phyloP scores from a whole-genome alignment of 1,140 invertebrate species.

The Ruditapes philippinarum region DNA sequence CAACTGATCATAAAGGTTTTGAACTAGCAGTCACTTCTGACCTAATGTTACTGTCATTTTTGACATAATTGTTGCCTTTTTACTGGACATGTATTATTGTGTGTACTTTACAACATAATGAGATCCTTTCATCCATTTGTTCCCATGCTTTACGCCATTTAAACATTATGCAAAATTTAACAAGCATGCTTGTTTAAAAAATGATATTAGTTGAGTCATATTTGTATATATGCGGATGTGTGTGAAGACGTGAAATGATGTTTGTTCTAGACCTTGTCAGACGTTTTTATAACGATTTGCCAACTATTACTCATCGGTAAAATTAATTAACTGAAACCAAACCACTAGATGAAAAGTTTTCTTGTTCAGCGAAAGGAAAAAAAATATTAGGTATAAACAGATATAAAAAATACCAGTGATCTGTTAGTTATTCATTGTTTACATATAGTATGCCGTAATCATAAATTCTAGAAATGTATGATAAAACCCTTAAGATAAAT shows the following conservation, averaged over 20 bases:
- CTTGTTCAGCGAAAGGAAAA: too few species aligned
- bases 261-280: background rate
- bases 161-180: background rate
- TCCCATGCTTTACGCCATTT: background rate
- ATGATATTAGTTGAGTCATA: background rate
- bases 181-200: background rate
- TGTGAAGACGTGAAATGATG: background rate
- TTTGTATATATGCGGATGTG: background rate
- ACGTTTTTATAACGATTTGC: background rate
- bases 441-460: too few species aligned
- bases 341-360: background rate
- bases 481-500: background rate
- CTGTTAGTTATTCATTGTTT: too few species aligned
- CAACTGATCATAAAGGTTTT: too few species aligned
- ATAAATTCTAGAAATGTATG: too few species aligned
- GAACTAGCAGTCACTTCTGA: background rate
- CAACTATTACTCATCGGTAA: conserved; percentile 12
- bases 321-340: background rate
- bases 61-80: background rate
- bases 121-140: background rate
- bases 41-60: conserved; percentile 6
- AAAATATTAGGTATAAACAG: too few species aligned
- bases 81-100: background rate
- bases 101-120: background rate
- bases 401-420: too few species aligned